phyloP scores from a whole-genome alignment of 2,888 invertebrate genomes.

The Achlya flavicornis region DNA sequence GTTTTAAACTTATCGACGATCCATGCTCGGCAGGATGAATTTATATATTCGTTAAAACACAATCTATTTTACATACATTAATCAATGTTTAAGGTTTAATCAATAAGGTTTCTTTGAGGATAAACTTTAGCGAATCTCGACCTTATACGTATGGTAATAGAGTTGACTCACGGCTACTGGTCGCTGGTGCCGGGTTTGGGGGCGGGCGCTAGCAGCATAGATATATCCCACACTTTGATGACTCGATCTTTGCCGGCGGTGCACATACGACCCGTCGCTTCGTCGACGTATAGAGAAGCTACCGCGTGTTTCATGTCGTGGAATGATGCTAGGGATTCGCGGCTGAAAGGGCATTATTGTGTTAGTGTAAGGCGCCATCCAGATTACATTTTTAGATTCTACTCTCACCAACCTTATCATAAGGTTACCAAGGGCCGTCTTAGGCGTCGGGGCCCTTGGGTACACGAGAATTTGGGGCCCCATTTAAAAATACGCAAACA shows the following conservation, averaged over 20 bases:
- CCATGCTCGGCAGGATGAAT: too few relatives aligned
- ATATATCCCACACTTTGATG: conserved; percentile 96
- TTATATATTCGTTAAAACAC: background rate
- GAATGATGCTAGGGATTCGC: conserved; percentile 96
- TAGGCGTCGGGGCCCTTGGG: too few relatives aligned
- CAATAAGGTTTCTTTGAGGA: background rate
- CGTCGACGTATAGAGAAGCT: conserved; percentile 94
- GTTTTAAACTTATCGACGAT: too few relatives aligned
- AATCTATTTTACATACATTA: background rate
- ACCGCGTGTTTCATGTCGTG: conserved; percentile 98
- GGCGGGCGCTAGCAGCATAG: conserved; percentile 83
- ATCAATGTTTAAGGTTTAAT: background rate
- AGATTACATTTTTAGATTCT: too few relatives aligned
- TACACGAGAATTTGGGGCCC: too few relatives aligned
- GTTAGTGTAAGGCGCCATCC: too few relatives aligned
- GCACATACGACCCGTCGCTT: conserved; percentile 92
- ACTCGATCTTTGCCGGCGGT: conserved; percentile 98
- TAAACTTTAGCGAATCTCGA: conserved; percentile 20
- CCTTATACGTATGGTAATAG: conserved; percentile 16
- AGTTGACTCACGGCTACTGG: conserved; percentile 32
- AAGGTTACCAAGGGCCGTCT: too few relatives aligned
- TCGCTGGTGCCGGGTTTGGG: conserved; percentile 62
- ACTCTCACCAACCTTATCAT: too few relatives aligned
- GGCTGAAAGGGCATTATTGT: conserved; percentile 83
- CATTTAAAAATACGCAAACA: too few relatives aligned